Base-by-base conservation (phyloP, 1,140 invertebrate species). In the Belonocnema kinseyi region DNA sequence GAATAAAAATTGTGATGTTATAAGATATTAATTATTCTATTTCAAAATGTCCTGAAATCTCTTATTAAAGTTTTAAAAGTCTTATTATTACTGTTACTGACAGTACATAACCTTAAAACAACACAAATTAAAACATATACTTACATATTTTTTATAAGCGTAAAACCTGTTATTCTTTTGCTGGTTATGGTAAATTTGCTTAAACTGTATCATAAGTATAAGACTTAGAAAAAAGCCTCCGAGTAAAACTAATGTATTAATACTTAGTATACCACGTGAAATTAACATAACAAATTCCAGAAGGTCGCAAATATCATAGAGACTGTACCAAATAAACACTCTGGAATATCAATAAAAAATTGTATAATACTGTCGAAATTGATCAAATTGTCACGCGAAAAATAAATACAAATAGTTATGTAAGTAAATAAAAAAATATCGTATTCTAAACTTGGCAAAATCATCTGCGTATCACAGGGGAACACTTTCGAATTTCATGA, bases 91-190 rank as follows among this genome's bases (percentile, higher is more conserved):
- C 3, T 26, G 1, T 26, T 26, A 26, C 5, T 33, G 4, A 33
- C 5, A 5, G 26, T 5, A 5, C 70, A 52, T 33, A 21, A 70
- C 66, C 73, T 19, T n/a, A 76, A 71, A 50, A 6, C 14, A 76
- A 50, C 74, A 61, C 6, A 26, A 16, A 58, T 53, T 4, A 33
- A 33, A 33, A 33, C 2, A 3, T 33, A 72, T 80, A 88, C 91
- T 90, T 85, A 93, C 92, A 74, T 91, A 92, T 85, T 90, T 82
- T 76, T 90, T 91, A 58, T 92, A 92, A 52, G 86, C 89, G 53
- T 89, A 77, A 78, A 89, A 90, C 84, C 91, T 82, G 75, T 90
- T 89, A 73, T 89, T 89, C 73, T 90, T 92, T 80, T 88, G 88
- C 81, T 90, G 90, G 54, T 90, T 92, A 80, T 90, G 87, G 81